These are phyloP conservation scores for Gephyroberyx darwinii DNA, from an alignment of 2,797 vertebrate species.

Conservation along the genomic window DNA sequence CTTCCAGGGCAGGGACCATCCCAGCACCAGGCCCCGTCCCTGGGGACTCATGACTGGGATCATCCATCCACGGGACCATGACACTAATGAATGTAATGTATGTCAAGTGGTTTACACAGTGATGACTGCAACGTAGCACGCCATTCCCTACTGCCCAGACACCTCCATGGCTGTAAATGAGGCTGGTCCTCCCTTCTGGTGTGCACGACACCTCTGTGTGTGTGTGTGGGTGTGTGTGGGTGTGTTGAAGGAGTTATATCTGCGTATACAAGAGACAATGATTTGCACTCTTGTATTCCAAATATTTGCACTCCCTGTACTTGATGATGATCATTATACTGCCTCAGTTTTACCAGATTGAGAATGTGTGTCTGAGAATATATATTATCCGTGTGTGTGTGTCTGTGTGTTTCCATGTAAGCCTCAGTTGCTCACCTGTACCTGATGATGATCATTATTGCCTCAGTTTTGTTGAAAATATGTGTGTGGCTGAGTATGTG, in stretches of 20 bases:
- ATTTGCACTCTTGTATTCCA: slow-evolving; percentile 50
- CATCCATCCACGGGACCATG: slow-evolving; percentile 51
- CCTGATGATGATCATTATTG: slow-evolving; percentile 5
- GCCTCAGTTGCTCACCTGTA: slow-evolving; percentile 4
- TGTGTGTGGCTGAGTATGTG: not conserved
- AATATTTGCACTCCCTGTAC: slow-evolving; percentile 63
- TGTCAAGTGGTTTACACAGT: slow-evolving; percentile 56
- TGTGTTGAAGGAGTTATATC: slow-evolving; percentile 13
- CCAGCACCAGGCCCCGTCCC: slow-evolving; percentile 8
- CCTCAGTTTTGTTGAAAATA: not conserved
- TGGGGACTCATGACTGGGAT: slow-evolving; percentile 27
- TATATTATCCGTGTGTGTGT: slow-evolving; percentile 16
- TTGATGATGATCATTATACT: slow-evolving; percentile 61
- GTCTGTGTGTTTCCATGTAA: slow-evolving; percentile 46
- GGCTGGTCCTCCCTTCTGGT: slow-evolving; percentile 17
- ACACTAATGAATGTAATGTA: slow-evolving; percentile 67
- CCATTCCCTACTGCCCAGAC: slow-evolving; percentile 25
- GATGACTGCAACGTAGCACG: slow-evolving; percentile 14
- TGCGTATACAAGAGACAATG: slow-evolving; percentile 24
- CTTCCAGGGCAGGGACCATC: slow-evolving; percentile 1
- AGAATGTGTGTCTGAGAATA: slow-evolving; percentile 32
- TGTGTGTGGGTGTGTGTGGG: slow-evolving; percentile 9
- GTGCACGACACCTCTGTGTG: slow-evolving; percentile 6
- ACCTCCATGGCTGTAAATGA: slow-evolving; percentile 31
- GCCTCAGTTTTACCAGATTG: slow-evolving; percentile 49